These are phyloP conservation scores for Actias luna DNA, from an alignment of 2,888 invertebrate species.

Conservation along the genomic window DNA sequence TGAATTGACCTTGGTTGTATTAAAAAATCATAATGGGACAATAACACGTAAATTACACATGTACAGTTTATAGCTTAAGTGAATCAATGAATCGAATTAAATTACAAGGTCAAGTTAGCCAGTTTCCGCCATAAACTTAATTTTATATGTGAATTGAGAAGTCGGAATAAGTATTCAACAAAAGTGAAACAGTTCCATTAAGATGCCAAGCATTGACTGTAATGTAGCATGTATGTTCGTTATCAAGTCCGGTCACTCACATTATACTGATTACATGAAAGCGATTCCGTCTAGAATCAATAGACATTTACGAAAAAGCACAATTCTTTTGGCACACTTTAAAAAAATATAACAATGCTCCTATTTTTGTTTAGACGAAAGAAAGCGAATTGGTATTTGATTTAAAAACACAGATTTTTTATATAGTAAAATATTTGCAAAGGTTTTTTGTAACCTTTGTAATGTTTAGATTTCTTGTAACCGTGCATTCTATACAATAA, in stretches of 20 bases:
- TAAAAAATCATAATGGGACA: too few relatives aligned
- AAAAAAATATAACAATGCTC: not conserved
- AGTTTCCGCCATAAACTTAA: not conserved
- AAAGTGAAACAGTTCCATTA: constrained; percentile 37
- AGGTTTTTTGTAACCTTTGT: too few relatives aligned
- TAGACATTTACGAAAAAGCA: not conserved
- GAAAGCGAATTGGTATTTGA: not conserved
- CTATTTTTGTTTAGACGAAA: not conserved
- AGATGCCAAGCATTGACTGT: constrained; percentile 27
- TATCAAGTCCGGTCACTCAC: constrained; percentile 26
- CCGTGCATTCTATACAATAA: too few relatives aligned
- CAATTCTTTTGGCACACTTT: not conserved
- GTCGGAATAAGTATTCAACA: constrained; percentile 28
- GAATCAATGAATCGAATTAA: not conserved
- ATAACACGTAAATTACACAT: too few relatives aligned
- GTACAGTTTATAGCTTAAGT: too few relatives aligned
- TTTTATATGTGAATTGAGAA: not conserved
- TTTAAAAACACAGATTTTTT: not conserved
- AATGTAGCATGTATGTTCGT: constrained; percentile 29
- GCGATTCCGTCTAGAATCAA: constrained; percentile 1
- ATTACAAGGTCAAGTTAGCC: not conserved
- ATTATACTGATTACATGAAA: constrained; percentile 1
- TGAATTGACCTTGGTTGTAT: too few relatives aligned
- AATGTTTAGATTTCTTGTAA: too few relatives aligned
- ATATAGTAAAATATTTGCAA: not conserved